phyloP scores from a whole-genome alignment of 2,797 vertebrate genomes.

The Oreortyx pictus region DNA sequence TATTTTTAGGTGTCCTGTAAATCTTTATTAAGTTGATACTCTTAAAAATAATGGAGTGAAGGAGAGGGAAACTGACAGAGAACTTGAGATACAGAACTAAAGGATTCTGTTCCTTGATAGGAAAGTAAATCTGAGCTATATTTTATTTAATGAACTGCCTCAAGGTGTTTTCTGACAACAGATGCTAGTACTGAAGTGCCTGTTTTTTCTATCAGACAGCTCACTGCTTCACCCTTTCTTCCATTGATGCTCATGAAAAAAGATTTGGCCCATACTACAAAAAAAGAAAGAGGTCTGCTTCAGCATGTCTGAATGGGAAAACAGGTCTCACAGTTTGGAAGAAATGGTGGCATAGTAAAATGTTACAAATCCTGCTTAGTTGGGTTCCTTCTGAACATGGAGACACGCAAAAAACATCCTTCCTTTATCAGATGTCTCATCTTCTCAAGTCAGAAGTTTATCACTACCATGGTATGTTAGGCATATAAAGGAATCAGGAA shows the following conservation, averaged over 20 bases:
- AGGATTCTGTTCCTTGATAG: not conserved
- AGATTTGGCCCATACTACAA: not conserved
- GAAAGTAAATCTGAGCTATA: rapidly evolving
- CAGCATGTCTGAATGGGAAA: not conserved
- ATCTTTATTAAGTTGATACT: not conserved
- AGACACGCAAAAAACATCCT: not conserved
- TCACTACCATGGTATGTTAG: not conserved
- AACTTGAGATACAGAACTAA: not conserved
- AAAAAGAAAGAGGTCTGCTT: not conserved
- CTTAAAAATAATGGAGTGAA: not conserved
- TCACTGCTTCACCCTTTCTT: not conserved
- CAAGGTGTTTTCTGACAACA: not conserved
- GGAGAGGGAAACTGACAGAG: not conserved
- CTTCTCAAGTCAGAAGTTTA: not conserved
- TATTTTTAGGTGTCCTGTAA: not conserved
- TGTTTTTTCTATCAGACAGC: not conserved
- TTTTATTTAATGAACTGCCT: not conserved
- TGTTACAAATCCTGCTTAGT: not conserved
- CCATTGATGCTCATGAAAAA: not conserved
- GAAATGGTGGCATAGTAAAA: not conserved
- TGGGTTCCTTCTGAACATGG: not conserved
- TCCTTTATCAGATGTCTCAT: not conserved
- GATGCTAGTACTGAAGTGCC: not conserved
- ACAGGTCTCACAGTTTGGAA: not conserved
- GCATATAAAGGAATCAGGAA: not conserved